These are phyloP conservation scores for Gallirallus australis DNA, from an alignment of 2,797 vertebrate species.

Conservation along the genomic window DNA sequence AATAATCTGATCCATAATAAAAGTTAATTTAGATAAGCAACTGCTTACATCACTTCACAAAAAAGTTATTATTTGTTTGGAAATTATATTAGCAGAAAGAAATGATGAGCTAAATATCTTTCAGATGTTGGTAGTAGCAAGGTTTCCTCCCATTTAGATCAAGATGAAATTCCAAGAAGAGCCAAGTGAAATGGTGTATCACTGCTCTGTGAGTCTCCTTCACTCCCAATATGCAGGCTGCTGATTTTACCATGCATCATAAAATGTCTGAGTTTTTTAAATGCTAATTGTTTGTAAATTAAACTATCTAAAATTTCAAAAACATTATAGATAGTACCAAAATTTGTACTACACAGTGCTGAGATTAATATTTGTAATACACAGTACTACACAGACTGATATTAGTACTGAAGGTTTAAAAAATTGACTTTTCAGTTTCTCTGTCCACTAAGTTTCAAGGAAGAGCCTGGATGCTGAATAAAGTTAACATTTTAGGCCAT, in stretches of 20 bases:
- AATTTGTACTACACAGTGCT: background rate
- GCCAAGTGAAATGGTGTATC: background rate
- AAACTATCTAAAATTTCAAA: background rate
- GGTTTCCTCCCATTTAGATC: background rate
- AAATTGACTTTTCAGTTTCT: background rate
- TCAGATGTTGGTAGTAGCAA: background rate
- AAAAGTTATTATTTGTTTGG: background rate
- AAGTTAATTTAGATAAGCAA: background rate
- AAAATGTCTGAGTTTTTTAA: background rate
- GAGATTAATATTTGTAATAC: background rate
- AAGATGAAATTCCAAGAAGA: background rate
- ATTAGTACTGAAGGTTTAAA: background rate
- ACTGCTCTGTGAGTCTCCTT: background rate
- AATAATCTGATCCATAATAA: background rate
- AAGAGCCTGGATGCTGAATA: background rate
- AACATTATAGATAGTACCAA: background rate
- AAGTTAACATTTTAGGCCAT: background rate
- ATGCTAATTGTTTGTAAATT: background rate
- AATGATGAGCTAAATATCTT: background rate
- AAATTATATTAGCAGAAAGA: background rate
- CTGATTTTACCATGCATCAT: background rate
- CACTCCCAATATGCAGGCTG: background rate
- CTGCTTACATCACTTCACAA: background rate
- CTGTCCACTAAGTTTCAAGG: background rate
- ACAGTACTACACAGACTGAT: background rate